Base-by-base conservation (phyloP, 1,140 invertebrate species). In the Bombus turneri region DNA sequence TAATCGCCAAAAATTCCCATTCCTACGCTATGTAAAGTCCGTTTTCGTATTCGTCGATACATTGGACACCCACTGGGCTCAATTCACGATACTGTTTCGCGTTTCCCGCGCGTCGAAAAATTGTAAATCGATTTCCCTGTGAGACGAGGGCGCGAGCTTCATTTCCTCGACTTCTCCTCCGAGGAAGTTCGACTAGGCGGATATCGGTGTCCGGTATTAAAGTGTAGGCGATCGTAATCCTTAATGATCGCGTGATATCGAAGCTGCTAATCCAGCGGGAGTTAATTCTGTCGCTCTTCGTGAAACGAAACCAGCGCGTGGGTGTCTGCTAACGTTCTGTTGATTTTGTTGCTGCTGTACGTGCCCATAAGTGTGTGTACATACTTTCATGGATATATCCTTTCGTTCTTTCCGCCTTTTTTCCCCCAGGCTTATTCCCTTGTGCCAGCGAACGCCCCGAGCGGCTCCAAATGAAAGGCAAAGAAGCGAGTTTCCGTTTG, bases 161-260 rank as follows among this genome's bases (percentile, higher is more conserved):
- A 66, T 82, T 75, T 74, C 71, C 71, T 74, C 22, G 18, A 73
- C n/a, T 75, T n/a, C n/a, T 15, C n/a, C 22, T 6, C 9, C 25
- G 13, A 5, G 15, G 15, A 34, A n/a, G 34, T 76, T 66, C 72
- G 59, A 66, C 66, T 43, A 4, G n/a, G 3, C 74, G 62, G 71
- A 77, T 88, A 87, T 85, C 71, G 77, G 71, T 72, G 62, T 53
- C 9, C 57, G 43, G 66, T 31, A 77, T 84, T 81, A 84, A 72
- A 82, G 13, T 39, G 64, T 72, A 41, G 57, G 31, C 80, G 43
- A 62, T 28, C 41, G 69, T 87, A 85, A 87, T 87, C 81, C 64
- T 57, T 81, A 88, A 85, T 81, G 89, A 82, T 85, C 75, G 74
- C 74, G 62, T 25, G 37, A 53, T 75, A 37, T 69, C 31, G 57